Conservation (phyloP, 2,888 invertebrate genomes). For the Miltochrista miniata region DNA sequence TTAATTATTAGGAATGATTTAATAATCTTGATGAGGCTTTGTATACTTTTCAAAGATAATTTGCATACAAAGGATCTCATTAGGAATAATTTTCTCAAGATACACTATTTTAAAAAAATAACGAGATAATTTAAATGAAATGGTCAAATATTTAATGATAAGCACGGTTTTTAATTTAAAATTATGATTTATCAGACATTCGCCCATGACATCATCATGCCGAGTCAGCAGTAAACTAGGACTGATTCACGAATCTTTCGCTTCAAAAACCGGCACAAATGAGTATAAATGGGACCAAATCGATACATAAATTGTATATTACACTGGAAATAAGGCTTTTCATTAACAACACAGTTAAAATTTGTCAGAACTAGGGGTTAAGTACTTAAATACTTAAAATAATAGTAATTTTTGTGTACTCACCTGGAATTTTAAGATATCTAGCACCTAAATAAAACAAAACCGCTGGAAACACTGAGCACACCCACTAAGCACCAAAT, state of each 20-base stretch:
- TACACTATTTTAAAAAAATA: neutral
- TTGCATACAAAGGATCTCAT: neutral
- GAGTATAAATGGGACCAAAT: constrained; percentile 7
- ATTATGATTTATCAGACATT: neutral
- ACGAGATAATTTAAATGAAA: neutral
- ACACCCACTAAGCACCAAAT: constrained; percentile 78
- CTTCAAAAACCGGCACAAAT: too few relatives aligned
- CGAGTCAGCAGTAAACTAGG: neutral
- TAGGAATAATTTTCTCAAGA: neutral
- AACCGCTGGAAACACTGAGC: constrained; percentile 63
- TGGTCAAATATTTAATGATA: neutral
- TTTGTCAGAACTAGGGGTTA: neutral
- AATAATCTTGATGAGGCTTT: neutral
- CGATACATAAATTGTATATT: constrained; percentile 3
- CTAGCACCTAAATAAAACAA: constrained; percentile 61
- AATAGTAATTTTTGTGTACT: constrained; percentile 34
- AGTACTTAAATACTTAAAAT: too few relatives aligned
- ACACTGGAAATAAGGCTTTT: neutral
- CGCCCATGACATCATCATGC: neutral
- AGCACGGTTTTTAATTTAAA: too few relatives aligned
- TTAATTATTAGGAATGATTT: neutral
- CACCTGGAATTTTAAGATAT: constrained; percentile 64
- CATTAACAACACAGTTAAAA: constrained; percentile 1
- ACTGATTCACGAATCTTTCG: too few relatives aligned
- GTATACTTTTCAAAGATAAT: neutral